Evolutionary conservation across 2,888 invertebrate species (phyloP).

Genomic region (Scelioninae gen. 1): DNA sequence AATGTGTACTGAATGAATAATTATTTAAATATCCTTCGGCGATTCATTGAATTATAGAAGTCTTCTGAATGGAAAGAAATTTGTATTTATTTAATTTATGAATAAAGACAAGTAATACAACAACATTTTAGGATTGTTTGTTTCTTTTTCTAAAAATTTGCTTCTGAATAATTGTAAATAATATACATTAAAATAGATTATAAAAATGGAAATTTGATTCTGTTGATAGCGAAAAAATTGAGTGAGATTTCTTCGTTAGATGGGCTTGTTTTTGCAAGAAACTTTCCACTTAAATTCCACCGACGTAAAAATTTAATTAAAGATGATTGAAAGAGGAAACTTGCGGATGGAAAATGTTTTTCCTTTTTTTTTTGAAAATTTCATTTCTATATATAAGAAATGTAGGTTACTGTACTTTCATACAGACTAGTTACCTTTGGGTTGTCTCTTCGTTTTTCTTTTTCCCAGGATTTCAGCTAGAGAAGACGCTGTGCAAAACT

Average conservation of each 20-base stretch:
- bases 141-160: too few relatives aligned
- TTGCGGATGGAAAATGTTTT: constrained; percentile 37
- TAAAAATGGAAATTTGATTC: neutral
- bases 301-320: constrained; percentile 28
- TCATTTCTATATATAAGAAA: constrained; percentile 63
- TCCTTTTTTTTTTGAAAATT: constrained; percentile 51
- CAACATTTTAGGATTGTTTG: too few relatives aligned
- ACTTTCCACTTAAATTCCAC: constrained; percentile 26
- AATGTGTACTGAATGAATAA: too few relatives aligned
- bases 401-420: constrained; percentile 69
- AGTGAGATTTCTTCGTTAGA: constrained; percentile 3
- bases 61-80: neutral
- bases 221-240: neutral
- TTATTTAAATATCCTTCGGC: too few relatives aligned
- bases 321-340: constrained; percentile 52
- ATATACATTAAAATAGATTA: neutral
- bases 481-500: constrained; percentile 62
- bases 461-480: constrained; percentile 43
- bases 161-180: too few relatives aligned
- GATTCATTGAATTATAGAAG: too few relatives aligned
- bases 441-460: constrained; percentile 53
- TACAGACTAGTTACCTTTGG: constrained; percentile 50
- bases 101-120: too few relatives aligned
- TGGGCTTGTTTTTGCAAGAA: constrained; percentile 27
- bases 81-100: too few relatives aligned